Conservation (phyloP, 2,797 vertebrate genomes). For the Garrulus glandarius region DNA sequence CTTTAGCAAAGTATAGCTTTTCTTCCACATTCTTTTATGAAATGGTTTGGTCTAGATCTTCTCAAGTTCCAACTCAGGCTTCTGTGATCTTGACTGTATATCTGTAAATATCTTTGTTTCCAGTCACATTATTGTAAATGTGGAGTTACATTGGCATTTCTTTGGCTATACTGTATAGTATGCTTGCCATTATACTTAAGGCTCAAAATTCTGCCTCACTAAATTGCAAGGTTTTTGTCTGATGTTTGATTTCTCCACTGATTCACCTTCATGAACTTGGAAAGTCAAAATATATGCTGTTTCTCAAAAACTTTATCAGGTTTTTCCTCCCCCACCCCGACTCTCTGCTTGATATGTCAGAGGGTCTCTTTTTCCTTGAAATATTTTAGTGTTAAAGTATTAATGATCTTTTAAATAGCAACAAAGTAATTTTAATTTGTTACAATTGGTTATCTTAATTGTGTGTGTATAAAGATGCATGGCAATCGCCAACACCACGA, state of each 20-base stretch:
- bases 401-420: not conserved
- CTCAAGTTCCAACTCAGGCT: not conserved
- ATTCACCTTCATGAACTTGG: not conserved
- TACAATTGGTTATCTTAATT: not conserved
- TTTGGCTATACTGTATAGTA: not conserved
- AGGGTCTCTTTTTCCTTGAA: not conserved
- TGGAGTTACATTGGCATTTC: not conserved
- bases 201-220: not conserved
- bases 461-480: accelerated
- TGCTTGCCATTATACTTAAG: not conserved
- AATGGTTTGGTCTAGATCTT: not conserved
- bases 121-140: not conserved
- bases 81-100: not conserved
- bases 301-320: not conserved
- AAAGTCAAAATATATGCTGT: not conserved
- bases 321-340: no score
- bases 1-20: not conserved
- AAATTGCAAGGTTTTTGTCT: not conserved
- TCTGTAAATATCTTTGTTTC: not conserved
- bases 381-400: not conserved
- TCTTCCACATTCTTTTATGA: not conserved
- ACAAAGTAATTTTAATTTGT: not conserved
- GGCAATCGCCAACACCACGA: not conserved
- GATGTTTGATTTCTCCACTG: not conserved
- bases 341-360: not conserved